Evolutionary conservation across 2,113 vertebrate genomes (phyloP).

Genomic region (Siniperca chuatsi): DNA sequence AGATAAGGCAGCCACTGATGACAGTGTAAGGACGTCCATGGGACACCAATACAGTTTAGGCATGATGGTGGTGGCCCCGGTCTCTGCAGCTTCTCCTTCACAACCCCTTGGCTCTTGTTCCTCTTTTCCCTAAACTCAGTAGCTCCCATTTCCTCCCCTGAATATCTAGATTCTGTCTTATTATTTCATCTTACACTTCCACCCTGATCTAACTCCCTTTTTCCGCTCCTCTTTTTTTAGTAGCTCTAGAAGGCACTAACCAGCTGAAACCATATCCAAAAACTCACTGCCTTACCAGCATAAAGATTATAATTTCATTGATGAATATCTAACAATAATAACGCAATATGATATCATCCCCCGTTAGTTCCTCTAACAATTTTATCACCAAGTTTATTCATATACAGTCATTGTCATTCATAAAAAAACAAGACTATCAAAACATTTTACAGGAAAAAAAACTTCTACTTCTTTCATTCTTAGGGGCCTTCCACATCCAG

Average conservation of each 20-base stretch:
- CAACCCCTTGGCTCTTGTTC: conserved; percentile 66
- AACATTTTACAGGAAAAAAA: conserved; percentile 18
- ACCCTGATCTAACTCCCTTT: conserved; percentile 25
- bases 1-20: conserved; percentile 93
- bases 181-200: conserved; percentile 38
- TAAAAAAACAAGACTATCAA: neutral
- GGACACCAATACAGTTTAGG: conserved; percentile 87
- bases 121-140: conserved; percentile 45
- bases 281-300: conserved; percentile 31
- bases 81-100: conserved; percentile 73
- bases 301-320: conserved; percentile 39
- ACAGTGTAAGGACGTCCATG: conserved; percentile 89
- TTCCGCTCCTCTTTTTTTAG: conserved; percentile 32
- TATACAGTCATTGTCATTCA: neutral
- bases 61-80: conserved; percentile 84
- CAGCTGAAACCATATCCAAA: conserved; percentile 39
- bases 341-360: neutral
- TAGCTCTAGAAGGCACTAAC: conserved; percentile 43
- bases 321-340: conserved; percentile 34
- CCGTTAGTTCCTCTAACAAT: conserved; percentile 1
- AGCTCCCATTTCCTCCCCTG: conserved; percentile 22
- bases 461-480: conserved; percentile 10
- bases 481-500: conserved; percentile 9
- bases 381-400: neutral
- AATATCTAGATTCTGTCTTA: conserved; percentile 45